Evolutionary conservation across 2,113 vertebrate genomes (phyloP).

Genomic region (Progne subis): DNA sequence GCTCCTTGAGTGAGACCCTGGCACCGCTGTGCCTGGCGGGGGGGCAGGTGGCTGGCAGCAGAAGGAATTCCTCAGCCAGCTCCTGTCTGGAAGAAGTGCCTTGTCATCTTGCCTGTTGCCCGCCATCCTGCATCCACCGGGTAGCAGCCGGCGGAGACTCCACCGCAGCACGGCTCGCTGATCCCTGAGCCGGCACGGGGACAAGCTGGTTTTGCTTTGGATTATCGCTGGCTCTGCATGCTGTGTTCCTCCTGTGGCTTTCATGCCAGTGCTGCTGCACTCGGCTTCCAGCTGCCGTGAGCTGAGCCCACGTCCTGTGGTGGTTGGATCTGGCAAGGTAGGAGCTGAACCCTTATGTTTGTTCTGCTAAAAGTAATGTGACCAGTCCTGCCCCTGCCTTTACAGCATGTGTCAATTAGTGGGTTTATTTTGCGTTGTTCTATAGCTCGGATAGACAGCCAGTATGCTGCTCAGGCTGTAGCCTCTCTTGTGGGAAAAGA

Average conservation of each 20-base stretch:
- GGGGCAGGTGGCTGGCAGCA: not conserved
- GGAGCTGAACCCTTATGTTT: not conserved
- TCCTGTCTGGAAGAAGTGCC: conserved; percentile 6
- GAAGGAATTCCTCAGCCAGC: not conserved
- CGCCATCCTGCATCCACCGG: not conserved
- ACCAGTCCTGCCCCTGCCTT: not conserved
- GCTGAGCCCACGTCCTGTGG: not conserved
- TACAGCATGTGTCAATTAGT: not conserved
- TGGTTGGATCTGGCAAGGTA: conserved; percentile 14
- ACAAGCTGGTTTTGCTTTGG: not conserved
- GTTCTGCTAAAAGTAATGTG: not conserved
- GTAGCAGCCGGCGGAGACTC: not conserved
- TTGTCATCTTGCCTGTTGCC: not conserved
- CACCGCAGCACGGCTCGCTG: not conserved
- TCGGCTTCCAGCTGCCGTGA: not conserved
- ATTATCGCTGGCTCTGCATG: not conserved
- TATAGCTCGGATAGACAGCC: not conserved
- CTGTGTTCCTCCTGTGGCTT: not conserved
- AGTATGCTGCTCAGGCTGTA: not conserved
- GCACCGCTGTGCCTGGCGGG: not conserved
- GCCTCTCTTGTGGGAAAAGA: not conserved
- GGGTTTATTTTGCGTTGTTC: not conserved
- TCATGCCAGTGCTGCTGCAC: not conserved
- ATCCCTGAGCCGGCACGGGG: not conserved
- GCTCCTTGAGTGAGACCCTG: not conserved